Conservation (phyloP, 2,113 vertebrate genomes). For the Etheostoma cragini region DNA sequence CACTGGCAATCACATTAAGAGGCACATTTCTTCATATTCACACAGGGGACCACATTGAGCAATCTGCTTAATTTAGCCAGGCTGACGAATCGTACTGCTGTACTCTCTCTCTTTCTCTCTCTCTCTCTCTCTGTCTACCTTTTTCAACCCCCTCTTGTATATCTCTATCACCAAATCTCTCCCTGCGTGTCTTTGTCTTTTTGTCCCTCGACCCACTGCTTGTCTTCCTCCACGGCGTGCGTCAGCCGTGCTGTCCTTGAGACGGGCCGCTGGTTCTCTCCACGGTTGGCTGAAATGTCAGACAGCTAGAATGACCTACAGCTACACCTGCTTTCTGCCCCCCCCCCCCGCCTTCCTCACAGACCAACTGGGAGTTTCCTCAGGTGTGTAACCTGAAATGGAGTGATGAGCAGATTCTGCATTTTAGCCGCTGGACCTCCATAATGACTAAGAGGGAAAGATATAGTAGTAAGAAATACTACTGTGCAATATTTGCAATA, state of each 20-base stretch:
- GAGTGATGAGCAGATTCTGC: not conserved
- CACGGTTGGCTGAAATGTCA: conserved; percentile 24
- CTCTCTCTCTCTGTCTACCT: conserved; percentile 19
- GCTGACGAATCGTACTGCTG: conserved; percentile 68
- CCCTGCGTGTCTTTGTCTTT: conserved; percentile 1
- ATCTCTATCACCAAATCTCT: conserved; percentile 17
- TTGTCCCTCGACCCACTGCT: not conserved
- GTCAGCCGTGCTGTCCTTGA: conserved; percentile 44
- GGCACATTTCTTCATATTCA: conserved; percentile 71
- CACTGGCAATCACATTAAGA: conserved; percentile 80
- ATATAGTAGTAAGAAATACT: too few species aligned
- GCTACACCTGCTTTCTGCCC: not conserved
- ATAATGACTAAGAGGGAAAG: not conserved
- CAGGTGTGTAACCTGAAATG: not conserved
- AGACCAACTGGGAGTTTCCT: not conserved
- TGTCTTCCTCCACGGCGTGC: not conserved
- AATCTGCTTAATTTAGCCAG: conserved; percentile 79
- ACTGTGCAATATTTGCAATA: too few species aligned
- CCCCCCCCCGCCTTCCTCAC: not conserved
- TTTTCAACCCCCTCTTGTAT: not conserved
- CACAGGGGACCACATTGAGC: conserved; percentile 64
- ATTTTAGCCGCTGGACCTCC: not conserved
- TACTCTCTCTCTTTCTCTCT: conserved; percentile 10
- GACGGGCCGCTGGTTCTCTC: conserved; percentile 22
- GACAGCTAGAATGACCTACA: conserved; percentile 27